phyloP scores from a whole-genome alignment of 2,888 invertebrate genomes.

The Amiota minor region DNA sequence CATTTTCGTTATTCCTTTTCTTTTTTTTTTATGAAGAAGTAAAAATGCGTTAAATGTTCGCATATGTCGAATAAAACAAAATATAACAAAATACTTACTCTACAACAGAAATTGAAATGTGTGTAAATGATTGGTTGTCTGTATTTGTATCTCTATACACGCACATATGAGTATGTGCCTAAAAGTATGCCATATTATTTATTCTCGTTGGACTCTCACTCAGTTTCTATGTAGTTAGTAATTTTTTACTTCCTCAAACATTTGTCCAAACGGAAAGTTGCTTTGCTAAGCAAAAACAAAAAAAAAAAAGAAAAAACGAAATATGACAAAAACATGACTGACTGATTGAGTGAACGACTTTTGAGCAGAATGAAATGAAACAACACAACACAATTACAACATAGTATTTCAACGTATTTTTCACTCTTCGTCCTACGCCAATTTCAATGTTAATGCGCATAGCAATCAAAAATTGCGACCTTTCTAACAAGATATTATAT shows the following conservation, averaged over 20 bases:
- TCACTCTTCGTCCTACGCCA: neutral
- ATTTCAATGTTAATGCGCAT: conserved; percentile 24
- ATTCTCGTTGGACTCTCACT: too few species aligned
- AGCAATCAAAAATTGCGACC: neutral
- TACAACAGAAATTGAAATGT: neutral
- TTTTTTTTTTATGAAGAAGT: neutral
- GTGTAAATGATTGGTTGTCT: neutral
- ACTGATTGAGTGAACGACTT: neutral
- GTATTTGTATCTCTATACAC: neutral
- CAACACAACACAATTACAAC: neutral
- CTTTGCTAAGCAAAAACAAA: neutral
- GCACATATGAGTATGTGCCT: too few species aligned
- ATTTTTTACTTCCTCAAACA: too few species aligned
- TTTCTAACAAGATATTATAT: conserved; percentile 16
- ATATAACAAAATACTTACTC: neutral
- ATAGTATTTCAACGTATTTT: too few species aligned
- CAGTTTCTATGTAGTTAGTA: too few species aligned
- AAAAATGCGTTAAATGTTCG: conserved; percentile 1
- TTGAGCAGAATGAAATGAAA: neutral
- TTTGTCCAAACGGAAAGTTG: too few species aligned
- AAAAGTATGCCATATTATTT: too few species aligned
- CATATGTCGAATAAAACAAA: neutral
- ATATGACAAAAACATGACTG: neutral
- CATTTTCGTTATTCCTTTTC: neutral
- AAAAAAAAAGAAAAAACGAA: neutral